A percentile compares a stretch with the other conserved stretches of the same genome.
Conservation (phyloP, 2,888 invertebrate genomes). For the Nomada hirtipes region DNA sequence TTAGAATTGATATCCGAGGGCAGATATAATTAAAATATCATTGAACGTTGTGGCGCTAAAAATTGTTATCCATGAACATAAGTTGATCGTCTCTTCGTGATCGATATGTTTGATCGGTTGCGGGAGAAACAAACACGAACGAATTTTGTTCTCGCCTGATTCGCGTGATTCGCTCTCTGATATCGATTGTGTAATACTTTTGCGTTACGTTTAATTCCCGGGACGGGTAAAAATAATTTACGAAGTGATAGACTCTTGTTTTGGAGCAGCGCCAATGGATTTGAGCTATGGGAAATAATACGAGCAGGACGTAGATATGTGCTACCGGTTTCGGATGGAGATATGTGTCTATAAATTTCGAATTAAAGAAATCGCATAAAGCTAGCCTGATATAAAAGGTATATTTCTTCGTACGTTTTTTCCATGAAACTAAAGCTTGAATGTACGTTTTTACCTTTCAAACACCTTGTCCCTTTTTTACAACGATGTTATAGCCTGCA, state of each 20-base stretch:
- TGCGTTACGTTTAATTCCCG: conserved; percentile 64
- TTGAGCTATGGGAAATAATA: not conserved
- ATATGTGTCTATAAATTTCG: conserved; percentile 69
- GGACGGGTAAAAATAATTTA: conserved; percentile 74
- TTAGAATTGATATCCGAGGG: no score
- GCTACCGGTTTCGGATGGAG: conserved; percentile 29
- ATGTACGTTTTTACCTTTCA: not conserved
- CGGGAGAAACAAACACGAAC: conserved; percentile 21
- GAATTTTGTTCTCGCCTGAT: conserved; percentile 4
- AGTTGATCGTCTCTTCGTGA: not conserved
- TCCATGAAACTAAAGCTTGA: not conserved
- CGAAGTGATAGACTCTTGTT: conserved; percentile 78
- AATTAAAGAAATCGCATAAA: conserved; percentile 62
- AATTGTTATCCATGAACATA: not conserved
- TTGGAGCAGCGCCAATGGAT: conserved; percentile 74
- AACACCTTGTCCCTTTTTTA: not conserved
- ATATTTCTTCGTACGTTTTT: not conserved
- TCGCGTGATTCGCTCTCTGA: conserved; percentile 4
- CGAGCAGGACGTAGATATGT: conserved; percentile 32
- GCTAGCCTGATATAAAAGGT: conserved; percentile 7
- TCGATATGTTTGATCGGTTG: conserved; percentile 23
- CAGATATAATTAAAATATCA: no score
- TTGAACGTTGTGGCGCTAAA: not conserved
- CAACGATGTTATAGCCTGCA: not conserved
- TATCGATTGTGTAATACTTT: conserved; percentile 55